These are phyloP conservation scores for Cotesia chilonis DNA, from an alignment of 1,140 invertebrate genomes.

Conservation along the genomic window DNA sequence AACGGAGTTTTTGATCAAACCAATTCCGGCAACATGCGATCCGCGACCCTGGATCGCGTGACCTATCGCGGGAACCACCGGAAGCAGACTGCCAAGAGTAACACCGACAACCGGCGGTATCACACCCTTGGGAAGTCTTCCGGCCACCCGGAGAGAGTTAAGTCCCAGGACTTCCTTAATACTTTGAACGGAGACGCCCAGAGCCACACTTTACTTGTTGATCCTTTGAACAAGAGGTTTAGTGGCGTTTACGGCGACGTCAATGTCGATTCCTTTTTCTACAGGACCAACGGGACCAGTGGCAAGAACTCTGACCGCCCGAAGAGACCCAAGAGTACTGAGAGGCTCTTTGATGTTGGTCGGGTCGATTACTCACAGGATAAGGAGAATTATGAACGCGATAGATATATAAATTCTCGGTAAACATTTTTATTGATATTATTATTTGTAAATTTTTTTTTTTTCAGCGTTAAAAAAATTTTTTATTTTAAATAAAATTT, in stretches of 20 bases:
- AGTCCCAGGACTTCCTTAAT: conserved; percentile 4
- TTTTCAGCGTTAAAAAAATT: too few species aligned
- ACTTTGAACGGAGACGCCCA: conserved; percentile 29
- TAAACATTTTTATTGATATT: too few species aligned
- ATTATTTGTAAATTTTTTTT: too few species aligned
- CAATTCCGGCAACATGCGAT: conserved; percentile 46
- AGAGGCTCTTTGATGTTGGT: conserved; percentile 52
- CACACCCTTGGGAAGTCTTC: conserved; percentile 48
- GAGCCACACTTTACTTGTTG: conserved; percentile 47
- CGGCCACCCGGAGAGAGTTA: background rate
- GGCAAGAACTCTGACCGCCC: conserved; percentile 41
- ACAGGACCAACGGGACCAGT: conserved; percentile 53
- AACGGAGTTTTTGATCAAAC: conserved; percentile 42
- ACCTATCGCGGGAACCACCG: conserved; percentile 55
- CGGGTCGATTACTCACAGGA: conserved; percentile 50
- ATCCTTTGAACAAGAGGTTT: conserved; percentile 48
- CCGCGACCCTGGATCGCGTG: conserved; percentile 57
- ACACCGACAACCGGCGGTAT: conserved; percentile 45
- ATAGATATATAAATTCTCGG: background rate
- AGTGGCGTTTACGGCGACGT: conserved; percentile 40
- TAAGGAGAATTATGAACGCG: conserved; percentile 34
- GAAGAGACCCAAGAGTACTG: conserved; percentile 57
- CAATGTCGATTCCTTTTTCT: conserved; percentile 48
- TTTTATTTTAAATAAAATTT: too few species aligned
- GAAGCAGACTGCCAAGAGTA: conserved; percentile 46